Evolutionary conservation across 2,113 vertebrate species (phyloP).

Genomic region (Calidris pygmaea): DNA sequence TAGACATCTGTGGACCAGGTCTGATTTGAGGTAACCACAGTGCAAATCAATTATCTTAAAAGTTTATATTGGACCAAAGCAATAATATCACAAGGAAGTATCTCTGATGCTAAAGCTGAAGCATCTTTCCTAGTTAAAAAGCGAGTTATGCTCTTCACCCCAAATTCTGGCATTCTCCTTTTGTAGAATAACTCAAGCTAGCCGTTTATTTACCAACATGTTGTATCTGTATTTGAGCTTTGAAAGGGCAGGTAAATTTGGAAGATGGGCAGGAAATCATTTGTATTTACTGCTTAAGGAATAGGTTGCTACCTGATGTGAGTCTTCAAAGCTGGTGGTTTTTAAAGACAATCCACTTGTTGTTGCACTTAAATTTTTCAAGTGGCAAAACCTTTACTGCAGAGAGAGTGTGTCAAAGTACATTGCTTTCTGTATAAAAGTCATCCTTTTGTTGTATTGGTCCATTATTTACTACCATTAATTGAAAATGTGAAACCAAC

Average conservation of each 20-base stretch:
- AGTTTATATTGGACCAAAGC: constrained; percentile 51
- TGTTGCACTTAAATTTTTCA: constrained; percentile 67
- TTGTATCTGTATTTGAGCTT: neutral
- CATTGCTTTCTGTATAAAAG: constrained; percentile 62
- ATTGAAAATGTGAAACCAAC: constrained; percentile 73
- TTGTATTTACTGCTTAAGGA: constrained; percentile 9
- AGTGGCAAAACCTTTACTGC: constrained; percentile 65
- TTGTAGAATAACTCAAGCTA: constrained; percentile 3
- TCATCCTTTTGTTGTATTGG: constrained; percentile 64
- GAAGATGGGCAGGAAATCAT: constrained; percentile 18
- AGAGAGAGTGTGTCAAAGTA: constrained; percentile 72
- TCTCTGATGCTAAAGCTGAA: constrained; percentile 26
- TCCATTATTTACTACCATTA: constrained; percentile 74
- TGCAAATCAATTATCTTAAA: neutral
- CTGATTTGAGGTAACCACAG: constrained; percentile 21
- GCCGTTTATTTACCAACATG: neutral
- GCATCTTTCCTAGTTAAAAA: neutral
- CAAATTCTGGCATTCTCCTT: neutral
- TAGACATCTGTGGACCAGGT: neutral
- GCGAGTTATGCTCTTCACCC: neutral
- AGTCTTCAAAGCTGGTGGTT: constrained; percentile 64
- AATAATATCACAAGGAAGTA: neutral
- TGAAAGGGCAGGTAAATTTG: neutral
- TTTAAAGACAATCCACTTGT: constrained; percentile 78
- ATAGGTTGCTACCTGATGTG: constrained; percentile 27